phyloP scores from a whole-genome alignment of 2,113 vertebrate species.

The Lichenostomus cassidix region DNA sequence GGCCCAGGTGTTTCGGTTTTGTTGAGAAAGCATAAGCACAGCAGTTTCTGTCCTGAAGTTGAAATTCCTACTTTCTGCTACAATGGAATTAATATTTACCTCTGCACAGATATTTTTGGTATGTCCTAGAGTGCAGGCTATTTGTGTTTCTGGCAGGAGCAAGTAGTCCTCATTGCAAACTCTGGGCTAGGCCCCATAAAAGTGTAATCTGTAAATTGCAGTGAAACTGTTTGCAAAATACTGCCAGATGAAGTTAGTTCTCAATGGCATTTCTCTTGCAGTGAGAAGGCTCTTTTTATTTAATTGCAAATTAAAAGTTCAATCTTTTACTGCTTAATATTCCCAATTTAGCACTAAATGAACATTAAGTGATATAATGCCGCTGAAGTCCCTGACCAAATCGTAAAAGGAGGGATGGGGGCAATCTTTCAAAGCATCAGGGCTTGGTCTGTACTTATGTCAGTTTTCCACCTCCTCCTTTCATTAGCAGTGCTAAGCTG shows the following conservation, averaged over 20 bases:
- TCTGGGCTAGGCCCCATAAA: not conserved
- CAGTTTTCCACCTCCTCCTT: not conserved
- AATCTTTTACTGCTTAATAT: not conserved
- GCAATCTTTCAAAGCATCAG: not conserved
- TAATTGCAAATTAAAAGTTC: conserved; percentile 18
- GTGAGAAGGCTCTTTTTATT: conserved; percentile 1
- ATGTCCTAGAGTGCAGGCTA: not conserved
- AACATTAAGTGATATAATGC: not conserved
- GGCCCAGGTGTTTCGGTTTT: not conserved
- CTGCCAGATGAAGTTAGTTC: not conserved
- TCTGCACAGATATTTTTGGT: not conserved
- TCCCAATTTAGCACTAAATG: not conserved
- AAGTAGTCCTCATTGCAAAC: not conserved
- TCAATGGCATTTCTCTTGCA: not conserved
- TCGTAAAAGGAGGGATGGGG: not conserved
- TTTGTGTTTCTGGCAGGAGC: not conserved
- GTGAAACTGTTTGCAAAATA: not conserved
- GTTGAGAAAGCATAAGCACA: not conserved
- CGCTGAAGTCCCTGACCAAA: not conserved
- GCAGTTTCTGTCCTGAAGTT: not conserved
- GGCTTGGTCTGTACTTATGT: not conserved
- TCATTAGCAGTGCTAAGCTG: not conserved
- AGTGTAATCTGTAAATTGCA: not conserved
- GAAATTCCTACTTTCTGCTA: not conserved
- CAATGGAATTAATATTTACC: not conserved